A percentile compares a stretch with the other conserved stretches of the same genome.
Evolutionary conservation across 2,797 vertebrate genomes (phyloP).

Genomic region (Oreochromis mossambicus): DNA sequence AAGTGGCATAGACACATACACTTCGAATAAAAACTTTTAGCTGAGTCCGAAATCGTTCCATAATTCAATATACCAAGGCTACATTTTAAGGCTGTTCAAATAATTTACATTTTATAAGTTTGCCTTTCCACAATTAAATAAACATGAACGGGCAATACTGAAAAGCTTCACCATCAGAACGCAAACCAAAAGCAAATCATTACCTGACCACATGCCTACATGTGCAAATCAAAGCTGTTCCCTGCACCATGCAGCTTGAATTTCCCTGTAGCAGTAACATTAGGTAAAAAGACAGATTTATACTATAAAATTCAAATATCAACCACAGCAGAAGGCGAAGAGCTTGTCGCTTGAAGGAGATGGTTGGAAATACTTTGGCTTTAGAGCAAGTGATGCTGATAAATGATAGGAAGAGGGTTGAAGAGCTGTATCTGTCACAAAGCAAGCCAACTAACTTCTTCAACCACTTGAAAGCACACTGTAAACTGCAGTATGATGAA

Average conservation of each 20-base stretch:
- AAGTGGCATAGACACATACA: not conserved
- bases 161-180: not conserved
- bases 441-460: not conserved
- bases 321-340: rapidly evolving
- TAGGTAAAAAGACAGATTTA: rapidly evolving
- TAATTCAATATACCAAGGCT: rapidly evolving
- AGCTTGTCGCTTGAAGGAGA: not conserved
- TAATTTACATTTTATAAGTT: not conserved
- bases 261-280: not conserved
- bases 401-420: not conserved
- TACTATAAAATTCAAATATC: not conserved
- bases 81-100: not conserved
- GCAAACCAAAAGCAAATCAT: not conserved
- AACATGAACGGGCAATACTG: not conserved
- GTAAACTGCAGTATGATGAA: not conserved
- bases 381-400: not conserved
- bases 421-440: not conserved
- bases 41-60: rapidly evolving
- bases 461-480: rapidly evolving
- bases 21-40: rapidly evolving
- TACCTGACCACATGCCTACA: not conserved
- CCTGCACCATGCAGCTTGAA: not conserved
- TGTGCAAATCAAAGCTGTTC: not conserved
- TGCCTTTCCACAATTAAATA: not conserved
- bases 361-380: not conserved